phyloP scores from a whole-genome alignment of 2,888 invertebrate genomes.

The Thelaira solivaga region DNA sequence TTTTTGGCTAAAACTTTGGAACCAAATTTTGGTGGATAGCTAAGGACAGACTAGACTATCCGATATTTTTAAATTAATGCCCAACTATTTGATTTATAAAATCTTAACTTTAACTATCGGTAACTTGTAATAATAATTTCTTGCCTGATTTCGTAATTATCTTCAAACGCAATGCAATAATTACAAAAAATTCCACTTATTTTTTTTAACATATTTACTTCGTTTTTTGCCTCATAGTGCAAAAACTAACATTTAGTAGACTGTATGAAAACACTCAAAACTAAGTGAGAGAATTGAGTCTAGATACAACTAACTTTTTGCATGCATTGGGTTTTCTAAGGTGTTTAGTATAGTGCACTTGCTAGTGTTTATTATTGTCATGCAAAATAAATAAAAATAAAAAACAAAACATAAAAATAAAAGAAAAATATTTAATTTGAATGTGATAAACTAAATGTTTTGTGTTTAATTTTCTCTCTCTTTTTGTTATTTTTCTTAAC shows the following conservation, averaged over 20 bases:
- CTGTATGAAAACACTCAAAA: conserved; percentile 13
- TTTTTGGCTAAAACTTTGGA: too few species aligned
- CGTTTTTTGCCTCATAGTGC: conserved; percentile 19
- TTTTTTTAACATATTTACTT: too few species aligned
- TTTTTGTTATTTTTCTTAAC: conserved; percentile 8
- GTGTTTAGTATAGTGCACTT: conserved; percentile 41
- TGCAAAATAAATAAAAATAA: conserved; percentile 31
- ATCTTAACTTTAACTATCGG: too few species aligned
- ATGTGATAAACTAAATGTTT: conserved; percentile 38
- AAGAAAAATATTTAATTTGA: conserved; percentile 41
- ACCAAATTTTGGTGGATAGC: too few species aligned
- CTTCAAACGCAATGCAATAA: too few species aligned
- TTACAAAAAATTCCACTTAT: too few species aligned
- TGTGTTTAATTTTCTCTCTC: conserved; percentile 3
- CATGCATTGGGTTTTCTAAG: conserved; percentile 32
- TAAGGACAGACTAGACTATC: too few species aligned
- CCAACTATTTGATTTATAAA: too few species aligned
- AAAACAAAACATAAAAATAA: background rate
- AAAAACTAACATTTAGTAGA: conserved; percentile 31
- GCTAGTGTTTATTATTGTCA: conserved; percentile 52
- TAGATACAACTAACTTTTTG: conserved; percentile 17
- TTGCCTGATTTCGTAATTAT: too few species aligned
- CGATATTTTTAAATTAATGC: too few species aligned
- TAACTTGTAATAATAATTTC: too few species aligned
- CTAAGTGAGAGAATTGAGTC: conserved; percentile 44